Evolutionary conservation across 2,113 vertebrate genomes (phyloP).

Genomic region (Anoura caudifer): DNA sequence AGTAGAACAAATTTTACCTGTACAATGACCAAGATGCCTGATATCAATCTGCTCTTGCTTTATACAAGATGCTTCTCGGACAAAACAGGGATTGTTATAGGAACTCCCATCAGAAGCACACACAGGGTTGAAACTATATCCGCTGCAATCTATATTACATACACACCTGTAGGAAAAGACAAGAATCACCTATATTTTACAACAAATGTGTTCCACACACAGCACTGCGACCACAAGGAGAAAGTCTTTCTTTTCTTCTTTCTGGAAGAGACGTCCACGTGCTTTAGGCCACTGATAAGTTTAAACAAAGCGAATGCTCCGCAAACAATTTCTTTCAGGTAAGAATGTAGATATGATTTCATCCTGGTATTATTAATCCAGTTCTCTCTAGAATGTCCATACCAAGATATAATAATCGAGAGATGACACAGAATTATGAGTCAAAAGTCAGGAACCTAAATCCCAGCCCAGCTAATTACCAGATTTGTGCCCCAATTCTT

Average conservation of each 20-base stretch:
- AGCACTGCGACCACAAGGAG: background rate
- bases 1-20: conserved; percentile 82
- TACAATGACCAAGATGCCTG: conserved; percentile 93
- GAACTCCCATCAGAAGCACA: conserved; percentile 95
- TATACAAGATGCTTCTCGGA: conserved; percentile 94
- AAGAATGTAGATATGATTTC: background rate
- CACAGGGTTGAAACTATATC: conserved; percentile 96
- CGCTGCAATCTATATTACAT: conserved; percentile 97
- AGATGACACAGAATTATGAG: background rate
- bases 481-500: background rate
- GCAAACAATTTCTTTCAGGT: background rate
- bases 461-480: background rate
- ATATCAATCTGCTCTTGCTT: conserved; percentile 97
- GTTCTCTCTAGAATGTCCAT: background rate
- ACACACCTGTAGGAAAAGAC: conserved; percentile 88
- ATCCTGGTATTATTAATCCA: background rate
- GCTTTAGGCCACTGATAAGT: background rate
- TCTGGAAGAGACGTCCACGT: conserved; percentile 9
- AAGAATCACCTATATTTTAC: conserved; percentile 38
- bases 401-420: conserved; percentile 3
- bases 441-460: background rate
- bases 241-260: background rate
- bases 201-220: background rate
- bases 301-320: background rate
- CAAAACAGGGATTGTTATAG: conserved; percentile 96